Evolutionary conservation across 2,113 vertebrate genomes (phyloP), one percentile per base, ranked within the genome.

Genomic region (Motacilla alba): DNA sequence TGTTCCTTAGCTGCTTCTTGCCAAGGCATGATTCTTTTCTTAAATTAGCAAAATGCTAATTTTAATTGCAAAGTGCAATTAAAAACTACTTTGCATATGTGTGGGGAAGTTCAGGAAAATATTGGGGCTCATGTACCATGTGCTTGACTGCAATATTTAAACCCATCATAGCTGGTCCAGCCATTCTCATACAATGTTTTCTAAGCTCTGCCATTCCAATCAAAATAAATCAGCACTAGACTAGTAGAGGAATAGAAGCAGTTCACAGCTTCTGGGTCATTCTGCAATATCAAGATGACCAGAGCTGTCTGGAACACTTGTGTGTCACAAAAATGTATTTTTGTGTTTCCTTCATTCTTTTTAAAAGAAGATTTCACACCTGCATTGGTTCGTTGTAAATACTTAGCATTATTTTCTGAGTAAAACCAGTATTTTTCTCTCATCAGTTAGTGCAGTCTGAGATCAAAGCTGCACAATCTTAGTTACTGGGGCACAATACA

Each of bases 71-170:
- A 79, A 82, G 24, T 69, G 66, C 82, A 53, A 69, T 95, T 95
- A 68, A 89, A 64, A 93, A 66, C 41, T 83, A 35, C n/a, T 93
- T 84, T 60, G 37, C 64, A 31, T 83, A 56, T 76, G 83, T 89
- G 15, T 35, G 58, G 49, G 66, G 81, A 89, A 89, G 87, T 79
- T 93, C 62, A 89, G 79, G 58, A 95, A 91, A 88, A 93, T 77
- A 90, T 31, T 94, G n/a, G 62, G 85, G 68, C 70, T 95, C 52
- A 77, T 60, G 20, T 66, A 28, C 70, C 64, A 49, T 73, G 37
- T 95, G 67, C 67, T 82, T 67, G 41, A 69, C 62, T 75, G 46
- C 75, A 90, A 43, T 62, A 69, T 78, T 94, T 91, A 82, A 95
- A 67, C 33, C 30, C 12, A 4, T 86, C 52, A 41, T 47, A 37